These are phyloP conservation scores for Crotalus viridis DNA, from an alignment of 2,113 vertebrate genomes.

Conservation along the genomic window DNA sequence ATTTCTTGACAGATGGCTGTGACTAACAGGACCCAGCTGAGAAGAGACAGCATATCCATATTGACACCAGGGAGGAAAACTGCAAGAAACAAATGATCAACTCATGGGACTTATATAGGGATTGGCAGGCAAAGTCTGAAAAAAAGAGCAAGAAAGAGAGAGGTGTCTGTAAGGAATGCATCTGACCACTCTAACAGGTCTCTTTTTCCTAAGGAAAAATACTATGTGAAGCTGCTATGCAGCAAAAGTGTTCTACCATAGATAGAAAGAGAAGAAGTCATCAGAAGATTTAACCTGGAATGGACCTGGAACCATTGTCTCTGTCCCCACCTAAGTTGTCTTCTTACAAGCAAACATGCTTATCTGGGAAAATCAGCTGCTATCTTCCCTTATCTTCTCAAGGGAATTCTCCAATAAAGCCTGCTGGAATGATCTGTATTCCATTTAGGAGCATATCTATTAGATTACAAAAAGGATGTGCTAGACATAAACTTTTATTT, in stretches of 20 bases:
- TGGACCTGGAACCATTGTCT: not conserved
- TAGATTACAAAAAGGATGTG: not conserved
- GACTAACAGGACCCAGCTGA: conserved; percentile 46
- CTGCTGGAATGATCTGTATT: not conserved
- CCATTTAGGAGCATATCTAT: too few relatives aligned
- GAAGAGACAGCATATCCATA: conserved; percentile 13
- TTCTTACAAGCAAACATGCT: not conserved
- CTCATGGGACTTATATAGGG: not conserved
- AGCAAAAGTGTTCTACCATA: not conserved
- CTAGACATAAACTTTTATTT: not conserved
- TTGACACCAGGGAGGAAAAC: not conserved
- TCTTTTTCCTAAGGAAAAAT: not conserved
- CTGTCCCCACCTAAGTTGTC: too few relatives aligned
- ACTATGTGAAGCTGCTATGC: too few relatives aligned
- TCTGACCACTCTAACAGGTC: not conserved
- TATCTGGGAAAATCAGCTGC: not conserved
- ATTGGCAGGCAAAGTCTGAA: not conserved
- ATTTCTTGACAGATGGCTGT: conserved; percentile 48
- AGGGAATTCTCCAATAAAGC: too few relatives aligned
- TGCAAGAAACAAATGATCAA: conserved; percentile 4
- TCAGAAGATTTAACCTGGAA: not conserved
- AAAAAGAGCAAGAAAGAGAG: not conserved
- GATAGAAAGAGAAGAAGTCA: too few relatives aligned
- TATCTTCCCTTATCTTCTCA: not conserved
- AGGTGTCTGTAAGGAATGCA: not conserved